A percentile compares a stretch with the other conserved stretches of the same genome.
Conservation (phyloP, 2,888 invertebrate genomes). For the Blera fallax region DNA sequence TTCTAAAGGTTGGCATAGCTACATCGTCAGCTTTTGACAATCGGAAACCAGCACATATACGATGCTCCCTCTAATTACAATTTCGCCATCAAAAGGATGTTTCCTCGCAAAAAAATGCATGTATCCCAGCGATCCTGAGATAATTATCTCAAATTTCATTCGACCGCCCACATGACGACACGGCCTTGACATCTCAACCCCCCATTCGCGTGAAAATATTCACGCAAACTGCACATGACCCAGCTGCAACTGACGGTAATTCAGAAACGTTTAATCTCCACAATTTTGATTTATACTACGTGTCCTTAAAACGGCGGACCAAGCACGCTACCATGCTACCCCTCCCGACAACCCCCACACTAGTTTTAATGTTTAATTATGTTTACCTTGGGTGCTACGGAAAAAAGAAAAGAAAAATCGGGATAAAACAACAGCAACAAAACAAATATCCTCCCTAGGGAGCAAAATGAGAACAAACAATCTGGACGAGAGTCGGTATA, state of each 20-base stretch:
- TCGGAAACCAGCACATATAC: background rate
- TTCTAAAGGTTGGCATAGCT: background rate
- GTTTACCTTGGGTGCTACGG: slow-evolving; percentile 6
- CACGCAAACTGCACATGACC: slow-evolving; percentile 23
- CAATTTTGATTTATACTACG: slow-evolving; percentile 29
- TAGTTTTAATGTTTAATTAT: slow-evolving; percentile 5
- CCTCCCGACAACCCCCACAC: background rate
- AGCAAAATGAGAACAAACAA: slow-evolving; percentile 44
- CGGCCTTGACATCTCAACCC: background rate
- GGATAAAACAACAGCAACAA: slow-evolving; percentile 11
- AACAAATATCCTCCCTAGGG: slow-evolving; percentile 32
- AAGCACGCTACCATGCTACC: background rate
- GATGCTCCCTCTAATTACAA: background rate
- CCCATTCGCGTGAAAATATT: background rate
- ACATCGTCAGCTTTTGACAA: background rate
- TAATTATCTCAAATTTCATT: background rate
- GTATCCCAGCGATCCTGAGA: background rate
- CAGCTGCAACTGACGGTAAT: slow-evolving; percentile 35
- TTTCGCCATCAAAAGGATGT: background rate
- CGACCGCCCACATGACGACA: background rate
- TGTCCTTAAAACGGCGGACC: background rate
- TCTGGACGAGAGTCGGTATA: background rate
- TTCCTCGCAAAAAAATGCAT: background rate
- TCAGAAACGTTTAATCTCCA: slow-evolving; percentile 16
- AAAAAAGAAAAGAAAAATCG: background rate